phyloP scores from a whole-genome alignment of 1,140 invertebrate genomes.

The Papilio glaucus region DNA sequence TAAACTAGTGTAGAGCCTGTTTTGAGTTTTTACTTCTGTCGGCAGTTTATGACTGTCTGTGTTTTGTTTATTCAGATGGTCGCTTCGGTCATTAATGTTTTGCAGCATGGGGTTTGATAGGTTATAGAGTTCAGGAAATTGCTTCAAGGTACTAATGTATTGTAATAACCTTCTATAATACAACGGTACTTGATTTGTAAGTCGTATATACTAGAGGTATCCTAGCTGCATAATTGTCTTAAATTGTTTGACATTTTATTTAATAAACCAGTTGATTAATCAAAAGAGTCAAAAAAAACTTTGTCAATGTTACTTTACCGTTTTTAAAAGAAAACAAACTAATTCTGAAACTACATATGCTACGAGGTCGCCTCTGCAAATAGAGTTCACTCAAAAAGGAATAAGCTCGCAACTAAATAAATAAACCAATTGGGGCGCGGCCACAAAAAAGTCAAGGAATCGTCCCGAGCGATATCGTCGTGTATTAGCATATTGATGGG shows the following conservation, averaged over 20 bases:
- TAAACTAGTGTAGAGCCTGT: too few species aligned
- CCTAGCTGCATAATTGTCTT: too few species aligned
- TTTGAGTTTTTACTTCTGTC: too few species aligned
- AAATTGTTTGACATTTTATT: too few species aligned
- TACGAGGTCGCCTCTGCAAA: slow-evolving; percentile 65
- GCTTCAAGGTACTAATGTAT: too few species aligned
- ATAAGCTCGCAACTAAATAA: slow-evolving; percentile 77
- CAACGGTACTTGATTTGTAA: neutral
- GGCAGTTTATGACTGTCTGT: too few species aligned
- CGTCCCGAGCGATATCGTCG: slow-evolving; percentile 60
- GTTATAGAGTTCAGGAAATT: too few species aligned
- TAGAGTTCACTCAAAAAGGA: slow-evolving; percentile 67
- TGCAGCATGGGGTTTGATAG: too few species aligned
- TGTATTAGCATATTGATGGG: slow-evolving; percentile 81
- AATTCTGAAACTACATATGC: slow-evolving; percentile 55
- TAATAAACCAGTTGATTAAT: neutral
- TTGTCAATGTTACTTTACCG: slow-evolving; percentile 45
- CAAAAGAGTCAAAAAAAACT: slow-evolving; percentile 41
- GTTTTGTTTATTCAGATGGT: too few species aligned
- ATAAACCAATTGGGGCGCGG: slow-evolving; percentile 76
- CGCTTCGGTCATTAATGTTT: too few species aligned
- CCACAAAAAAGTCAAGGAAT: slow-evolving; percentile 70
- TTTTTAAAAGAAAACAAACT: slow-evolving; percentile 41
- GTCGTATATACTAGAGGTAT: too few species aligned
- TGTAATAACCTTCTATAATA: too few species aligned